Evolutionary conservation across 2,888 invertebrate species (phyloP).

Genomic region (Chymomyza amoena): DNA sequence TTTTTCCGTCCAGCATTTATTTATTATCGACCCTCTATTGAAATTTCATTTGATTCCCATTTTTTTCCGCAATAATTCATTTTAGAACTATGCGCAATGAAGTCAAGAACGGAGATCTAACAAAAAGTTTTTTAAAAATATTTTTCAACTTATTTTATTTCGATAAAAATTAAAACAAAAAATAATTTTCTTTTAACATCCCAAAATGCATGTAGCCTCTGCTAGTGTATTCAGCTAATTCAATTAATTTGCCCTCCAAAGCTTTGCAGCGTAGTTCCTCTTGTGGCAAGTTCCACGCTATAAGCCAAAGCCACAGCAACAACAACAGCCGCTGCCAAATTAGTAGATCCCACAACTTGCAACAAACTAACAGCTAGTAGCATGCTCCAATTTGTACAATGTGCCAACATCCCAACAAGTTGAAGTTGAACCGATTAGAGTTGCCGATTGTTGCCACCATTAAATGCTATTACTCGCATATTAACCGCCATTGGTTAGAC

Average conservation of each 20-base stretch:
- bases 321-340: not conserved
- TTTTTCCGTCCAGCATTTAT: too few relatives aligned
- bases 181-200: not conserved
- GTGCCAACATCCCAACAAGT: conserved; percentile 15
- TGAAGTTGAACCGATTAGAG: conserved; percentile 34
- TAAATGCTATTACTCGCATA: not conserved
- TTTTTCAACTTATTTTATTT: too few relatives aligned
- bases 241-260: not conserved
- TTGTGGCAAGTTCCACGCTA: not conserved
- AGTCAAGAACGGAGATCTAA: too few relatives aligned
- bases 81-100: too few relatives aligned
- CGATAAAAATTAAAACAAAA: too few relatives aligned
- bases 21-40: too few relatives aligned
- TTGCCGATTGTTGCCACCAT: conserved; percentile 9
- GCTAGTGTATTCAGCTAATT: not conserved
- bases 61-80: too few relatives aligned
- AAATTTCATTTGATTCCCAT: too few relatives aligned
- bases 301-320: not conserved
- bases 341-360: conserved; percentile 13
- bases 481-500: conserved; percentile 1
- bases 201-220: not conserved
- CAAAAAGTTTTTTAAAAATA: too few relatives aligned
- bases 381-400: conserved; percentile 22
- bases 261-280: not conserved
- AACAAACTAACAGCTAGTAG: conserved; percentile 12